These are phyloP conservation scores for Limnephilus marmoratus DNA, from an alignment of 2,888 invertebrate species.

Conservation along the genomic window DNA sequence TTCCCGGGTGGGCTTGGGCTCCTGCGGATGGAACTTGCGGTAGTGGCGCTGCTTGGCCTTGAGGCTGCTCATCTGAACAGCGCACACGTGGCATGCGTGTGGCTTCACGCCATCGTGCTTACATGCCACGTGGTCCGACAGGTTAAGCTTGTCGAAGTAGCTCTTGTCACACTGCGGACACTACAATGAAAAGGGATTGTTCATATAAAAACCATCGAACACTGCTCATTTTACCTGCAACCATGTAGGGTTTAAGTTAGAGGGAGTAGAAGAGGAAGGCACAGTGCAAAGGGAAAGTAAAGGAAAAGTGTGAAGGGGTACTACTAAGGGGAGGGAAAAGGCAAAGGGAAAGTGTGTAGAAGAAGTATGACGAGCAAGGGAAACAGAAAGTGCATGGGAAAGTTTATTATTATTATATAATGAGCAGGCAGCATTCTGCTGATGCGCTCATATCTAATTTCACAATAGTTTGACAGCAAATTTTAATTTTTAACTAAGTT, in stretches of 20 bases:
- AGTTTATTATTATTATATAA: no score
- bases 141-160: background rate
- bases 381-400: no score
- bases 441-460: no score
- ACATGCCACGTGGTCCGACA: background rate
- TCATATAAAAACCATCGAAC: no score
- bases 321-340: background rate
- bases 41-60: constrained; percentile 2
- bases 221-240: no score
- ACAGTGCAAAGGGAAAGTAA: background rate
- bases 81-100: constrained; percentile 2
- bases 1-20: background rate
- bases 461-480: no score
- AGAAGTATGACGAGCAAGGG: no score
- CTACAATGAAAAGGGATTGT: background rate
- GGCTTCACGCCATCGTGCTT: constrained; percentile 15
- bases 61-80: background rate
- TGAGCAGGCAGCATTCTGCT: no score
- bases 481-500: no score
- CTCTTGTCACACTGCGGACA: background rate
- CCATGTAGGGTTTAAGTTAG: no score
- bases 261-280: background rate
- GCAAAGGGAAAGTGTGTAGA: background rate
- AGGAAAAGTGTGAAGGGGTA: background rate
- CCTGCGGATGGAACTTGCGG: background rate